A percentile compares a stretch with the other conserved stretches of the same genome.
These are phyloP conservation scores for Passerculus sandwichensis DNA, from an alignment of 2,797 vertebrate species.

Conservation along the genomic window DNA sequence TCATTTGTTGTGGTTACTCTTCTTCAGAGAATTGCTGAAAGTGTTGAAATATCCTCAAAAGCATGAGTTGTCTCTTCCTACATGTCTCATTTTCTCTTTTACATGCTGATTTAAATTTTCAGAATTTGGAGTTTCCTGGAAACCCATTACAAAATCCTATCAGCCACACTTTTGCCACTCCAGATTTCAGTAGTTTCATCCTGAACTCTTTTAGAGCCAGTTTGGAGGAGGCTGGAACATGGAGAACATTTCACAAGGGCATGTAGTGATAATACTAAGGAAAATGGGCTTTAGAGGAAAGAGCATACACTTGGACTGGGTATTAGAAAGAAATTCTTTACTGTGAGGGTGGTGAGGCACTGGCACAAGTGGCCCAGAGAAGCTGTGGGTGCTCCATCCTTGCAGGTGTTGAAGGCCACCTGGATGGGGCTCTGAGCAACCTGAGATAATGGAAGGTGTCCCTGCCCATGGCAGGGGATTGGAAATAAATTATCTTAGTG, in stretches of 20 bases:
- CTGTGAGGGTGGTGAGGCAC: background rate
- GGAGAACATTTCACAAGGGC: background rate
- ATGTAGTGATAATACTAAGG: background rate
- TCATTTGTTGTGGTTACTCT: background rate
- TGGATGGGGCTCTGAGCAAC: background rate
- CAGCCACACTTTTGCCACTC: background rate
- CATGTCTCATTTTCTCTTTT: background rate
- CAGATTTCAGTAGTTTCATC: background rate
- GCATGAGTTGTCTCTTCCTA: accelerated
- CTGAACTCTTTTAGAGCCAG: background rate
- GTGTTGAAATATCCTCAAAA: background rate
- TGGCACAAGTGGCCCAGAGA: background rate
- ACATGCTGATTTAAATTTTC: background rate
- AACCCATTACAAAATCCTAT: background rate
- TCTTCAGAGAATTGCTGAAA: background rate
- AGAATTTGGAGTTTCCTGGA: background rate
- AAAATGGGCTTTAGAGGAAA: background rate
- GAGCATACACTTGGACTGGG: background rate
- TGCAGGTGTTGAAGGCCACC: background rate
- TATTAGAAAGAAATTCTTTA: background rate
- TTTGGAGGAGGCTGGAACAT: background rate
- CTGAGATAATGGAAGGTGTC: background rate
- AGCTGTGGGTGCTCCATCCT: background rate
- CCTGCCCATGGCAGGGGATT: accelerated
- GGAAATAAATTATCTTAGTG: background rate